phyloP scores from a whole-genome alignment of 2,113 vertebrate species.

The Scortum barcoo region DNA sequence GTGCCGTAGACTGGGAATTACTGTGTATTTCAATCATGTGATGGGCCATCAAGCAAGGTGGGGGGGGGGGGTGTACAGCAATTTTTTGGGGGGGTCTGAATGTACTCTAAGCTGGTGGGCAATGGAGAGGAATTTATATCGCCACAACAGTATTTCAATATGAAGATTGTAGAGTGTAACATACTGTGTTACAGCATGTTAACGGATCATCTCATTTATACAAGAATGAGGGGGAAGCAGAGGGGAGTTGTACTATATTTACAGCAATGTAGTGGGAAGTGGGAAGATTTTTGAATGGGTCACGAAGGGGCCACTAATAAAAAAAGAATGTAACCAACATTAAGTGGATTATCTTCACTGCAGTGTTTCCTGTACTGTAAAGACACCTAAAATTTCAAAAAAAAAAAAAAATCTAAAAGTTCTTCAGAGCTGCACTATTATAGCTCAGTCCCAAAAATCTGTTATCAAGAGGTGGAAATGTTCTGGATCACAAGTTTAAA shows the following conservation, averaged over 20 bases:
- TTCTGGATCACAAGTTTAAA: background rate
- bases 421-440: background rate
- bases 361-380: background rate
- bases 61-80: constrained; percentile 49
- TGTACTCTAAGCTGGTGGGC: constrained; percentile 30
- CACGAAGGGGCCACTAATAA: constrained; percentile 17
- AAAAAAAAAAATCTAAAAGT: background rate
- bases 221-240: background rate
- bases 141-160: constrained; percentile 12
- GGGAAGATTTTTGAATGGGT: constrained; percentile 19
- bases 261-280: background rate
- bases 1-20: constrained; percentile 68
- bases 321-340: background rate
- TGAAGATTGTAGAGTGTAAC: constrained; percentile 27
- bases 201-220: constrained; percentile 8
- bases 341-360: background rate
- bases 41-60: constrained; percentile 62
- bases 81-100: constrained; percentile 49
- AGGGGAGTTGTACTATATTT: background rate
- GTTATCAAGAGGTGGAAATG: background rate
- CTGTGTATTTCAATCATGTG: constrained; percentile 76
- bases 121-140: constrained; percentile 14
- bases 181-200: background rate
- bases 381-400: background rate
- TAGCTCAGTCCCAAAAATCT: background rate